phyloP scores from a whole-genome alignment of 2,797 vertebrate species.

The Novumbra hubbsi region DNA sequence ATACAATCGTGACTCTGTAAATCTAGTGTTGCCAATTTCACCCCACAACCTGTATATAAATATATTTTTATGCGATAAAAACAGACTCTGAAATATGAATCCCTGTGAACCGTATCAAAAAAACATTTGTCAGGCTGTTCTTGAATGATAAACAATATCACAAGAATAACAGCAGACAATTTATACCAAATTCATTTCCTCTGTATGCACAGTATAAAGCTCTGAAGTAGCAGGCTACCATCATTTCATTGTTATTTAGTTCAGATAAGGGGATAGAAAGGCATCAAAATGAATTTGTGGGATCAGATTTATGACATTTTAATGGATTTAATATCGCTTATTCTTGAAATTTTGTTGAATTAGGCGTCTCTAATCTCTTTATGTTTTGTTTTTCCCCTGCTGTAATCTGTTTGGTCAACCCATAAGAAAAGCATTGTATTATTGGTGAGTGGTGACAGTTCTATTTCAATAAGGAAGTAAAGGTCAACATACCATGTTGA shows the following conservation, averaged over 20 bases:
- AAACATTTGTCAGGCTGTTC: neutral
- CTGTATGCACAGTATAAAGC: neutral
- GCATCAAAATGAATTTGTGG: conserved; percentile 11
- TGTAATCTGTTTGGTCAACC: conserved; percentile 25
- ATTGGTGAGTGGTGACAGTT: neutral
- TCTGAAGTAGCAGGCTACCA: neutral
- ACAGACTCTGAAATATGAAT: neutral
- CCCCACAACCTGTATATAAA: neutral
- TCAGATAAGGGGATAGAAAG: neutral
- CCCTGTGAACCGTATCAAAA: neutral
- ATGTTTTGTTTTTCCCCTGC: neutral
- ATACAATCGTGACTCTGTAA: too few relatives aligned
- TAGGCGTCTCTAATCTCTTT: conserved; percentile 28
- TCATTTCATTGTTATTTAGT: conserved; percentile 16
- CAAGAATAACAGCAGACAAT: neutral
- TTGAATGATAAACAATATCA: conserved; percentile 2
- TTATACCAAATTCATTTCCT: neutral
- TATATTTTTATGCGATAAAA: neutral
- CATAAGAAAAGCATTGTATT: conserved; percentile 5
- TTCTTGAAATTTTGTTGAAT: conserved; percentile 11
- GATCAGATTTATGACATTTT: conserved; percentile 22
- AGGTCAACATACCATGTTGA: neutral
- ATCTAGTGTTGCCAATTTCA: too few relatives aligned
- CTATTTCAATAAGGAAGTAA: neutral
- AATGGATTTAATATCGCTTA: conserved; percentile 26